Conservation (phyloP, 2,113 vertebrate genomes). For the Laticauda laticaudata region DNA sequence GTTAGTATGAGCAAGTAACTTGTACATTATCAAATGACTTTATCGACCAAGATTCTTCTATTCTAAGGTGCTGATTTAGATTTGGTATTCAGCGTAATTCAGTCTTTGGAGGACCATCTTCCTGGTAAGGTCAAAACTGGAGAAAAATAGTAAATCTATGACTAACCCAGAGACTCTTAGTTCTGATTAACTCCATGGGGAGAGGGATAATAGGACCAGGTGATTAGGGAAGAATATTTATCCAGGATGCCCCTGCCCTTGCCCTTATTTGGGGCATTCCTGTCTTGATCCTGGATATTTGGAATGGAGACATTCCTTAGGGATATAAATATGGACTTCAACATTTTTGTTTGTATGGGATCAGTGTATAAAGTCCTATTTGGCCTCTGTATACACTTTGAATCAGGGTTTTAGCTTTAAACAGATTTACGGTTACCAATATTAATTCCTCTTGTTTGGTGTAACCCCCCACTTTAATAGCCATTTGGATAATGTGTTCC, state of each 20-base stretch:
- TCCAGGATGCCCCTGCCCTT: background rate
- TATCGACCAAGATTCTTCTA: background rate
- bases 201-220: background rate
- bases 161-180: background rate
- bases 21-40: background rate
- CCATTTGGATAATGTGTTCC: background rate
- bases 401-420: background rate
- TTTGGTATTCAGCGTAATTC: background rate
- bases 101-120: background rate
- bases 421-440: background rate
- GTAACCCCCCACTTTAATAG: background rate
- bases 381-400: background rate
- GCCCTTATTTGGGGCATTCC: background rate
- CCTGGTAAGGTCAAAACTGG: background rate
- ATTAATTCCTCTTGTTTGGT: background rate
- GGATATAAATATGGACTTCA: background rate
- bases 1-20: background rate
- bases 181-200: background rate
- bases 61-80: background rate
- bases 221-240: background rate
- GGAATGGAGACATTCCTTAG: background rate
- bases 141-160: background rate
- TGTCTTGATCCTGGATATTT: background rate
- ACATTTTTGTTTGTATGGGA: background rate
- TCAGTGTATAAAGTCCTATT: background rate